Conservation (phyloP, 2,797 vertebrate species). For the Spea hammondii region DNA sequence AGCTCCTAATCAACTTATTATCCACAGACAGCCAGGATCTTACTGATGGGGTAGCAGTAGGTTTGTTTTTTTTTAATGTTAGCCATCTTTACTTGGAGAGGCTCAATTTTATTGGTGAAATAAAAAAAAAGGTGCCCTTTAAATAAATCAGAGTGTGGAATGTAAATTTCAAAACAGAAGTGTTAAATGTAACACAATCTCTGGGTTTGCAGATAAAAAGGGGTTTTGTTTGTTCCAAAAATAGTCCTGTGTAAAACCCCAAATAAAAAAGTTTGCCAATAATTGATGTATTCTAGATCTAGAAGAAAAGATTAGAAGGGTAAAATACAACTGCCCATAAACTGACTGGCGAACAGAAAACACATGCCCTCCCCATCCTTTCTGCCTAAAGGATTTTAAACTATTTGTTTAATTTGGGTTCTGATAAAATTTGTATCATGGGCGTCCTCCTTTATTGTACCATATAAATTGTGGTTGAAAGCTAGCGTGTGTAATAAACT, state of each 20-base stretch:
- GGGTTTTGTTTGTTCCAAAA: slow-evolving; percentile 37
- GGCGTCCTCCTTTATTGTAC: not conserved
- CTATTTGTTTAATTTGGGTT: not conserved
- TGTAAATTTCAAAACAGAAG: not conserved
- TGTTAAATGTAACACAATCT: slow-evolving; percentile 29
- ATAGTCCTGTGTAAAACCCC: slow-evolving; percentile 17
- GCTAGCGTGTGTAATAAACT: not conserved
- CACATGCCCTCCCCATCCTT: not conserved
- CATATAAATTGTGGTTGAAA: not conserved
- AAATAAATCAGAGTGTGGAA: not conserved
- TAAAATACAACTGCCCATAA: not conserved
- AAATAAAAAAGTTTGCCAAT: slow-evolving; percentile 23
- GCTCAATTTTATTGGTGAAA: not conserved
- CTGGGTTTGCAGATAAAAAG: slow-evolving; percentile 30
- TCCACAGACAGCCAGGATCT: no score
- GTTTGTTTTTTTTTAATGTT: no score
- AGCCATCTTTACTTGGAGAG: no score
- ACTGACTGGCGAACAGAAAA: not conserved
- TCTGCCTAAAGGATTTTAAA: not conserved
- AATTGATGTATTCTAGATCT: not conserved
- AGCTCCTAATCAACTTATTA: no score
- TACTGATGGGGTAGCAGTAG: no score
- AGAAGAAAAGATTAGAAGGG: not conserved
- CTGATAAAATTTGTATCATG: not conserved
- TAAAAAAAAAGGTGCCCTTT: not conserved